Percentiles rank a stretch among this genome's conserved stretches.
Conservation (phyloP, 2,888 invertebrate species). For the Philereme transversata region DNA sequence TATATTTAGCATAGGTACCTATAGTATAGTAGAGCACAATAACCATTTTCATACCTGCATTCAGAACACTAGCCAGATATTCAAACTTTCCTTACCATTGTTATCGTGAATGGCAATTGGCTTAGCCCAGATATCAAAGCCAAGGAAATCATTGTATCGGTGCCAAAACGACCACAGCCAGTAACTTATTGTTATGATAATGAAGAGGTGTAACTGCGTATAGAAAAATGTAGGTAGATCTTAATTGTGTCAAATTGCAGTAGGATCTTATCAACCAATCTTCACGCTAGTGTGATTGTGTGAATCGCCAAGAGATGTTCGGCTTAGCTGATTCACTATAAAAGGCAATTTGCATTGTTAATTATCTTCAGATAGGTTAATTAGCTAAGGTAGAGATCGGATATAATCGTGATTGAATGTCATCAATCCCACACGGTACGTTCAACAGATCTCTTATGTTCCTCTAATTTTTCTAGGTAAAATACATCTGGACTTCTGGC, state of each 20-base stretch:
- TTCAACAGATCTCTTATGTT: neutral
- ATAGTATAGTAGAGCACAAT: neutral
- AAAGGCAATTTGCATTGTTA: constrained; percentile 46
- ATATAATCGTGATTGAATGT: too few species aligned
- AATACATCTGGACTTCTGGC: constrained; percentile 96
- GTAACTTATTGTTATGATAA: constrained; percentile 50
- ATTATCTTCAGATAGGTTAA: constrained; percentile 35
- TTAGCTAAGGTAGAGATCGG: neutral
- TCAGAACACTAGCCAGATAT: constrained; percentile 23
- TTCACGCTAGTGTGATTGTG: constrained; percentile 52
- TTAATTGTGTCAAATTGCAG: constrained; percentile 56
- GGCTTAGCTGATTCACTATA: constrained; percentile 46
- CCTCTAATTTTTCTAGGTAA: constrained; percentile 79
- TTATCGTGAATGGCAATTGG: constrained; percentile 42
- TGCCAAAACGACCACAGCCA: constrained; percentile 48
- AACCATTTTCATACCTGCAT: constrained; percentile 23
- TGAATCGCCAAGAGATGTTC: constrained; percentile 45
- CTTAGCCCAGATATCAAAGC: constrained; percentile 37
- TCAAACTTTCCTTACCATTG: constrained; percentile 46
- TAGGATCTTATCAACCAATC: constrained; percentile 40
- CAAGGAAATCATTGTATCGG: constrained; percentile 42
- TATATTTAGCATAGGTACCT: too few species aligned
- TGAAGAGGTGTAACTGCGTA: constrained; percentile 37
- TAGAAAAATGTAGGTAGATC: constrained; percentile 35
- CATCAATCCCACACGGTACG: too few species aligned